Conservation (phyloP, 2,113 vertebrate species). For the Bubo blakistoni region DNA sequence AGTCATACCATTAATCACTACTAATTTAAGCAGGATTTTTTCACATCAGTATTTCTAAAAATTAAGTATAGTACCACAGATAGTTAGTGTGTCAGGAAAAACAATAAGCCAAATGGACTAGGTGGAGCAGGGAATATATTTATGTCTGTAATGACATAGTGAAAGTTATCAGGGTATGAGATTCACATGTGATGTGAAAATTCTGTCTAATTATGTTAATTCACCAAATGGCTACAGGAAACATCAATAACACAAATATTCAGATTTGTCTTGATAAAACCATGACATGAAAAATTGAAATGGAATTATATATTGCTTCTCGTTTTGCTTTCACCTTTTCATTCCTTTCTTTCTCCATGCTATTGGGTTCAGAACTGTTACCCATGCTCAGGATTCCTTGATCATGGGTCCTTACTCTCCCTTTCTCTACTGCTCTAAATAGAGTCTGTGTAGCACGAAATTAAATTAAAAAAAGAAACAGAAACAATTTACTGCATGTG, state of each 20-base stretch:
- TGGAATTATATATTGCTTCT: not conserved
- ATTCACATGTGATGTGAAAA: not conserved
- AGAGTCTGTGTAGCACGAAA: not conserved
- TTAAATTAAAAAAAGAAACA: not conserved
- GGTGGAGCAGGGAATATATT: not conserved
- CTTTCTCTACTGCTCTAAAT: not conserved
- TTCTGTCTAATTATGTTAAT: no score
- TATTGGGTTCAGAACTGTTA: not conserved
- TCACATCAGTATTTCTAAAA: not conserved
- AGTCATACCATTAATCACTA: not conserved
- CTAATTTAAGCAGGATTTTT: not conserved
- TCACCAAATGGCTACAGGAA: not conserved
- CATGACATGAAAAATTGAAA: not conserved
- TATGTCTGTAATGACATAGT: not conserved
- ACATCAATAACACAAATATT: not conserved
- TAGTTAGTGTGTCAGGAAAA: not conserved
- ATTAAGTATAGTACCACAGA: not conserved
- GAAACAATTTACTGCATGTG: not conserved
- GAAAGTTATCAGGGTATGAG: not conserved
- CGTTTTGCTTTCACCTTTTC: not conserved
- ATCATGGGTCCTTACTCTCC: not conserved
- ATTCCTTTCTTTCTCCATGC: not conserved
- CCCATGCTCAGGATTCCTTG: not conserved
- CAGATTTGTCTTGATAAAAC: not conserved
- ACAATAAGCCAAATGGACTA: not conserved